A percentile compares a stretch with the other conserved stretches of the same genome.
Conservation (phyloP, 2,113 vertebrate genomes). For the Euleptes europaea region DNA sequence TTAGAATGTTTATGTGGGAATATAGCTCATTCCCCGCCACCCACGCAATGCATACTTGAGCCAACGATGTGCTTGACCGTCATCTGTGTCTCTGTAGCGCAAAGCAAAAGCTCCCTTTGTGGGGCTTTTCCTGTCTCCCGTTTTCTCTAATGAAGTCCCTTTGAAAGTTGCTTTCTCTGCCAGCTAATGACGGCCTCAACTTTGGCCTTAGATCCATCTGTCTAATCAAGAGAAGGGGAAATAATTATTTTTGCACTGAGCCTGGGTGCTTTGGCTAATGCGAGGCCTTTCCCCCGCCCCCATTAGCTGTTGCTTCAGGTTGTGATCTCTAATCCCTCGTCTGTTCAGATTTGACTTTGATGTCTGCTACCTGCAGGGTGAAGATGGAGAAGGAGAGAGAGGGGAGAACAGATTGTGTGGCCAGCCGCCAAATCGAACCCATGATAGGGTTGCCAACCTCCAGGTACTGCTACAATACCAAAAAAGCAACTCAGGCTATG, state of each 20-base stretch:
- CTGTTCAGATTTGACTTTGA: slow-evolving; percentile 52
- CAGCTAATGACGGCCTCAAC: background rate
- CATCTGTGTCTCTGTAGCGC: background rate
- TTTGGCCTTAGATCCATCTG: slow-evolving; percentile 42
- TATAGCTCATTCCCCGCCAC: background rate
- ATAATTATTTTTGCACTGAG: slow-evolving; percentile 40
- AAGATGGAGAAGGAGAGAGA: slow-evolving; percentile 21
- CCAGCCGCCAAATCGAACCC: background rate
- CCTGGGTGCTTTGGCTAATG: slow-evolving; percentile 25
- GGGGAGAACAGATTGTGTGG: slow-evolving; percentile 10
- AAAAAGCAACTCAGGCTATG: too few species aligned
- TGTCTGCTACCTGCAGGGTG: slow-evolving; percentile 34
- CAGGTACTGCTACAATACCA: too few species aligned
- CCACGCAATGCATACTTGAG: background rate
- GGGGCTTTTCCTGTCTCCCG: slow-evolving; percentile 26
- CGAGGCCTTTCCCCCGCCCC: background rate
- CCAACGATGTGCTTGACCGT: background rate
- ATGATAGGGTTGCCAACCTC: too few species aligned
- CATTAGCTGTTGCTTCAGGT: slow-evolving; percentile 36
- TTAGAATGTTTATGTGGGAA: background rate
- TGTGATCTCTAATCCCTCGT: slow-evolving; percentile 38
- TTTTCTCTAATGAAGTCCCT: slow-evolving; percentile 1
- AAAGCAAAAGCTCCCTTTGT: background rate
- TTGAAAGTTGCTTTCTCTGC: background rate
- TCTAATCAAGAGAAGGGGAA: slow-evolving; percentile 6